Conservation (phyloP, 2,113 vertebrate genomes). For the Haemorhous mexicanus region DNA sequence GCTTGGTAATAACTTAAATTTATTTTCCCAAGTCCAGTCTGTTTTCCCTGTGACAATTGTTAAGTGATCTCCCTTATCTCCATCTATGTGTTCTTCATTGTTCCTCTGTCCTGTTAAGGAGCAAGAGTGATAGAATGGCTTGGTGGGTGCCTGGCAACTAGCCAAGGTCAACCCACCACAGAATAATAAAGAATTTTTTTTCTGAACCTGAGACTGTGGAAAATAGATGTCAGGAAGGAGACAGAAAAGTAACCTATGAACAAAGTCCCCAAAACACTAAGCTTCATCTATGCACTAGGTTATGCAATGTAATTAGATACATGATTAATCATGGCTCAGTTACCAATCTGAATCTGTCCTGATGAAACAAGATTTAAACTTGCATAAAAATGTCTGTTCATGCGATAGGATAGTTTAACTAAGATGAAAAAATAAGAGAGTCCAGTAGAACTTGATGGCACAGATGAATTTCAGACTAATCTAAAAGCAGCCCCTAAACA, state of each 20-base stretch:
- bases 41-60: not conserved
- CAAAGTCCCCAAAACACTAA: not conserved
- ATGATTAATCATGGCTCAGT: not conserved
- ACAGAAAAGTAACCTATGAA: not conserved
- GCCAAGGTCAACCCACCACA: not conserved
- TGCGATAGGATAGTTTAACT: not conserved
- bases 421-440: not conserved
- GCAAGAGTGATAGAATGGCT: not conserved
- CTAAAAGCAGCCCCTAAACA: not conserved
- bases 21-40: not conserved
- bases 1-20: not conserved
- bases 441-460: not conserved
- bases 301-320: not conserved
- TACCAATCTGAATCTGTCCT: not conserved
- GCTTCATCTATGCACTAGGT: not conserved
- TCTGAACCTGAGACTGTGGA: not conserved
- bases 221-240: not conserved
- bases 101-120: not conserved
- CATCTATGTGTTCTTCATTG: fast-evolving
- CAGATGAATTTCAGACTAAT: not conserved
- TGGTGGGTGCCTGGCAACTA: not conserved
- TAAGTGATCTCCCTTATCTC: not conserved
- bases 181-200: not conserved
- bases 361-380: not conserved
- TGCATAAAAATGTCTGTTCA: not conserved